Evolutionary conservation across 2,797 vertebrate genomes (phyloP), one percentile per base, ranked within the genome.

Genomic region (Hydrophis major): DNA sequence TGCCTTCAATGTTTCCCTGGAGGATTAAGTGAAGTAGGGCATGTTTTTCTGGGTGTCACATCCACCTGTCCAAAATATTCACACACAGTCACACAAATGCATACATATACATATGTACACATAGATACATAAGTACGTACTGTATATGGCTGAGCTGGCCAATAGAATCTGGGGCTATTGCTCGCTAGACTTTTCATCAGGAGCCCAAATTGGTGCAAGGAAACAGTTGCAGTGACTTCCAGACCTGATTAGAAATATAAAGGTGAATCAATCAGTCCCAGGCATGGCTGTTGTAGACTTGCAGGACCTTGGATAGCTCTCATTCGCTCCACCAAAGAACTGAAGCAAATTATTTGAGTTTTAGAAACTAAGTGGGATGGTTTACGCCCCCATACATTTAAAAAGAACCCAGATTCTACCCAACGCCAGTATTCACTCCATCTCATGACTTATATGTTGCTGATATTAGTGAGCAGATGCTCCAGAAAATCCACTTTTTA

Each of bases 291-390:
- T n/a, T 18, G 1, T 89, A 11, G 61, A 69, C 18, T 55, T 89
- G 8, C 61, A 89, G 89, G 61, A 89, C 89, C 89, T 69, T 69
- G 89, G 89, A 89, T 32, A 89, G 89, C 61, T 89, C 60, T 50
- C 50, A 32, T 18, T 59, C 37, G 32, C 10, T 32, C 61, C 47
- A 25, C 5, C 16, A 53, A 22, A n/a, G 27, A 53, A 32, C 47
- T 47, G 74, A 47, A 83, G 74, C 37, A 83, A 83, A 47, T 47
- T 47, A 83, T 47, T 47, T 25, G 20, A 83, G 74, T 88, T 83
- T 14, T 14, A 22, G 42, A 83, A 83, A 42, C 37, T 22, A 83
- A 83, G 4, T 22, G 20, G 37, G 74, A 83, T 25, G 20, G 37
- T 10, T 22, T 83, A 4, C 12, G 74, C 37, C 16, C 6, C 32